These are phyloP conservation scores for Columba livia DNA, from an alignment of 2,113 vertebrate genomes.

Conservation along the genomic window DNA sequence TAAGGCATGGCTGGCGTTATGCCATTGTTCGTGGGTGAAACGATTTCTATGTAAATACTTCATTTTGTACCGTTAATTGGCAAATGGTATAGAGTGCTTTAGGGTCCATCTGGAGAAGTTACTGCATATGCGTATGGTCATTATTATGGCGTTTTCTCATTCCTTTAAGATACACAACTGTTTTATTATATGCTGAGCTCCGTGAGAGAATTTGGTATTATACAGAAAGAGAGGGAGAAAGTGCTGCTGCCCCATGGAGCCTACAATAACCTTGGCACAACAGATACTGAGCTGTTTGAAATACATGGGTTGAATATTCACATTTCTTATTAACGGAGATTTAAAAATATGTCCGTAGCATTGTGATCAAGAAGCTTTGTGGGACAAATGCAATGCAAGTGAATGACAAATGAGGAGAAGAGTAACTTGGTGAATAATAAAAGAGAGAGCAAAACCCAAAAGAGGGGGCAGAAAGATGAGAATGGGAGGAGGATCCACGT, in stretches of 20 bases:
- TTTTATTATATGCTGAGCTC: conserved; percentile 27
- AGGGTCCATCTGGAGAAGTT: conserved; percentile 68
- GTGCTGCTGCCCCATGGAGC: background rate
- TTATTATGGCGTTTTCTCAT: conserved; percentile 38
- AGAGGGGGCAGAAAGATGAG: background rate
- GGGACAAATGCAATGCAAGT: background rate
- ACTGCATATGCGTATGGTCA: conserved; percentile 44
- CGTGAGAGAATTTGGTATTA: background rate
- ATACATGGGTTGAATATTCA: background rate
- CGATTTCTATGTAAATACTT: conserved; percentile 65
- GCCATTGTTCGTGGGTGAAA: conserved; percentile 62
- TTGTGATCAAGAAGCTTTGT: background rate
- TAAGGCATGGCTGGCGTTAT: conserved; percentile 46
- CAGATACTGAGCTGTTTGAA: background rate
- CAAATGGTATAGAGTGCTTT: conserved; percentile 55
- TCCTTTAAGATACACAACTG: conserved; percentile 40
- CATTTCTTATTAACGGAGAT: background rate
- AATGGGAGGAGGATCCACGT: background rate
- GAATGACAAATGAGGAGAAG: background rate
- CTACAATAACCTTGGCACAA: background rate
- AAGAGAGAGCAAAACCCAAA: background rate
- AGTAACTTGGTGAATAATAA: background rate
- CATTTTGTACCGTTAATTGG: conserved; percentile 59
- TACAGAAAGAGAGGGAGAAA: background rate
- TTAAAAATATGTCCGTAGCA: background rate